Conservation (phyloP, 2,113 vertebrate genomes). For the Opisthocomus hoazin region DNA sequence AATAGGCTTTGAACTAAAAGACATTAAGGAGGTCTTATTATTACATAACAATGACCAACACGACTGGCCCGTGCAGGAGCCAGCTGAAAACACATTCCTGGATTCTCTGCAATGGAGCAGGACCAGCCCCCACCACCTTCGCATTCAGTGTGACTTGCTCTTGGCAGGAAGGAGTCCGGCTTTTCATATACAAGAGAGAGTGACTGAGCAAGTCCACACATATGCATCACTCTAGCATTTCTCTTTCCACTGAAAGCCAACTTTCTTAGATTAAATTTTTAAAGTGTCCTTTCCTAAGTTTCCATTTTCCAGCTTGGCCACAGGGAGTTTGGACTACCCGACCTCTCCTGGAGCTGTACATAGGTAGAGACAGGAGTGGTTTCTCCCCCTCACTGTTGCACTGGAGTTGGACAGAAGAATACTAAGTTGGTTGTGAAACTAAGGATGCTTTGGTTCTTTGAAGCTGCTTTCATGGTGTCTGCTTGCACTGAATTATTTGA, state of each 20-base stretch:
- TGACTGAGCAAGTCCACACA: neutral
- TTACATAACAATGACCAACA: constrained; percentile 95
- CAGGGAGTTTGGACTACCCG: neutral
- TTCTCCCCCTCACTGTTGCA: neutral
- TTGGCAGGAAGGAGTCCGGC: neutral
- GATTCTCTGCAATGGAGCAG: neutral
- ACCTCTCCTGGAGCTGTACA: constrained; percentile 15
- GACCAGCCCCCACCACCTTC: neutral
- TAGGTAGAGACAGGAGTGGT: neutral
- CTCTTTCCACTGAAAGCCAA: constrained; percentile 18
- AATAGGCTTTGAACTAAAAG: constrained; percentile 95
- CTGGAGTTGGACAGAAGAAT: constrained; percentile 34
- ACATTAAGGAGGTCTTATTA: constrained; percentile 93
- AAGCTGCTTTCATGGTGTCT: constrained; percentile 66
- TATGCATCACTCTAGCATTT: neutral
- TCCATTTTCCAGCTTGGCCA: constrained; percentile 48
- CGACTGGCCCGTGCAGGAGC: constrained; percentile 87
- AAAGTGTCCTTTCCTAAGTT: constrained; percentile 62
- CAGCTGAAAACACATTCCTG: constrained; percentile 80
- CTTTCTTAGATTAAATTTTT: constrained; percentile 36
- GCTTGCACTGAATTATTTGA: constrained; percentile 55
- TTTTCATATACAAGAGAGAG: neutral
- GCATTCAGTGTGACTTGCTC: neutral
- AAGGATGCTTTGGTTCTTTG: constrained; percentile 51
- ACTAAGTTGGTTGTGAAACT: constrained; percentile 35